Conservation (phyloP, 2,113 vertebrate species). For the Oreotragus oreotragus region DNA sequence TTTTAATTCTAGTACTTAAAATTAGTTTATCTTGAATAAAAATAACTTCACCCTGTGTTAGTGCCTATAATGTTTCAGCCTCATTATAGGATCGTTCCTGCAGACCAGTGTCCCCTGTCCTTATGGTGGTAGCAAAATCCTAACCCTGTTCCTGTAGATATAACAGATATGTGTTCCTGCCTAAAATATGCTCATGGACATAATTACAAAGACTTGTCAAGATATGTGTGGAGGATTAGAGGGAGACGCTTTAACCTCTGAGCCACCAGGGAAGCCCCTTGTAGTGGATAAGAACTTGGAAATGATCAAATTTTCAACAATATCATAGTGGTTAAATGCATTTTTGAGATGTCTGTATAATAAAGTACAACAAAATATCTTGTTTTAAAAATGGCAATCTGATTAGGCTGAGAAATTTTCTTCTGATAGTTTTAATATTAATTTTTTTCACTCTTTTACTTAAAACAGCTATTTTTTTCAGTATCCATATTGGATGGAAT, state of each 20-base stretch:
- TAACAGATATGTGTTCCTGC: background rate
- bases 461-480: background rate
- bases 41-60: background rate
- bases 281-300: background rate
- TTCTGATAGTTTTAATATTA: background rate
- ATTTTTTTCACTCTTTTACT: background rate
- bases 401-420: background rate
- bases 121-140: background rate
- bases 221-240: no score
- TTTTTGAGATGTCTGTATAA: background rate
- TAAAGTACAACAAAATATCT: background rate
- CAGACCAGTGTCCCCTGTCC: background rate
- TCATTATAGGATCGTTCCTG: background rate
- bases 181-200: no score
- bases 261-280: background rate
- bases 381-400: background rate
- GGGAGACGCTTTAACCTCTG: no score
- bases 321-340: background rate
- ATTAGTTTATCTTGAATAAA: background rate
- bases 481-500: background rate
- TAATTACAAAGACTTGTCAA: background rate
- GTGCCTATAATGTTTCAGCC: background rate
- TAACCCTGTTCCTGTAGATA: background rate
- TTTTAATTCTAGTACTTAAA: background rate
- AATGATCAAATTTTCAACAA: background rate